Percentiles rank a stretch among this genome's conserved stretches.
These are phyloP conservation scores for Euborellia annulipes DNA, from an alignment of 1,140 invertebrate species.

Conservation along the genomic window DNA sequence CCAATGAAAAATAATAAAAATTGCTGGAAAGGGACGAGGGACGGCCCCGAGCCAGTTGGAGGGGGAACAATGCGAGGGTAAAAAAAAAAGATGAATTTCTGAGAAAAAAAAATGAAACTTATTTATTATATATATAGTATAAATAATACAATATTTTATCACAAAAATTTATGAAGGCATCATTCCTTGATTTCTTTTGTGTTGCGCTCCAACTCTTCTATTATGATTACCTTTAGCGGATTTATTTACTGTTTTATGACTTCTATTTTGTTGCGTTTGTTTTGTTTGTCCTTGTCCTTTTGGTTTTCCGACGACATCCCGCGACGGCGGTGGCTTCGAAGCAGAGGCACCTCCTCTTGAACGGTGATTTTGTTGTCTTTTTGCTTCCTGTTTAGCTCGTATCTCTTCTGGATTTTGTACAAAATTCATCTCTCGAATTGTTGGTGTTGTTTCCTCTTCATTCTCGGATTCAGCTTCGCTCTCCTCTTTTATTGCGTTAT, in stretches of 20 bases:
- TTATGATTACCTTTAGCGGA: conserved; percentile 57
- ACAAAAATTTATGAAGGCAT: conserved; percentile 37
- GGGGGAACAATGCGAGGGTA: too few relatives aligned
- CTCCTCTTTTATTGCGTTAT: conserved; percentile 12
- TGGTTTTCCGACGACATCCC: conserved; percentile 27
- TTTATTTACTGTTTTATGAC: conserved; percentile 61
- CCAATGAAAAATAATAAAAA: too few relatives aligned
- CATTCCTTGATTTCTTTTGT: conserved; percentile 60
- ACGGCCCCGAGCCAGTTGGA: too few relatives aligned
- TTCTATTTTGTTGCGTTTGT: conserved; percentile 47
- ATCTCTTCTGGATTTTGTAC: conserved; percentile 56
- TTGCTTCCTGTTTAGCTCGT: conserved; percentile 44
- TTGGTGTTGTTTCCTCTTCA: conserved; percentile 12
- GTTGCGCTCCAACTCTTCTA: conserved; percentile 52
- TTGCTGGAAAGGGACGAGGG: too few relatives aligned
- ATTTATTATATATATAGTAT: neutral
- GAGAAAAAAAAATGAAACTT: too few relatives aligned
- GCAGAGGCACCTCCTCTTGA: conserved; percentile 17
- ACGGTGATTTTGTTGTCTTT: conserved; percentile 28
- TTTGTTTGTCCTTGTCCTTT: conserved; percentile 38
- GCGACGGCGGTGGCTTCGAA: conserved; percentile 4
- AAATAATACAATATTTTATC: neutral
- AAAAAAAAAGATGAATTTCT: too few relatives aligned
- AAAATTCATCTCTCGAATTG: conserved; percentile 36
- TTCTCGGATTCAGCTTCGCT: conserved; percentile 16